Evolutionary conservation across 1,140 invertebrate species (phyloP).

Genomic region (Solen grandis): DNA sequence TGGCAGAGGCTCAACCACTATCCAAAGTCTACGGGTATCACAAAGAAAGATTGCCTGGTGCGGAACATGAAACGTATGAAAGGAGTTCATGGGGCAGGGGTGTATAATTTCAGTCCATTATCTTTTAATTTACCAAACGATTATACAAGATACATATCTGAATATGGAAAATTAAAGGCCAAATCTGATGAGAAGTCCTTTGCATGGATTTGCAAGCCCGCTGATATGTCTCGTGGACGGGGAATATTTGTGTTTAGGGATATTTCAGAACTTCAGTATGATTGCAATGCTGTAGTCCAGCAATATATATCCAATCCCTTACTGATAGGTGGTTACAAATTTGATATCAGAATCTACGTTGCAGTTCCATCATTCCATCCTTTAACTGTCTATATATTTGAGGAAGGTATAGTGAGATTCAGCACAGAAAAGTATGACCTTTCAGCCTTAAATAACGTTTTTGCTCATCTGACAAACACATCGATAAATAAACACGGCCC

Average conservation of each 20-base stretch:
- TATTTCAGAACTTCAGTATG: conserved; percentile 75
- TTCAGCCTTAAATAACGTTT: conserved; percentile 89
- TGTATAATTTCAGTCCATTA: conserved; percentile 92
- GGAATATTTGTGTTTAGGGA: conserved; percentile 91
- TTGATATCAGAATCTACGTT: conserved; percentile 82
- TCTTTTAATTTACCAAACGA: conserved; percentile 91
- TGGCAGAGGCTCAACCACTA: conserved; percentile 93
- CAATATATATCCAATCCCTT: conserved; percentile 90
- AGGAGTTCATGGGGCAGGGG: conserved; percentile 87
- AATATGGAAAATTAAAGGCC: conserved; percentile 83
- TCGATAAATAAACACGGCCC: conserved; percentile 91
- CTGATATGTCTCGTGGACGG: conserved; percentile 90
- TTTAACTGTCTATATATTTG: conserved; percentile 75
- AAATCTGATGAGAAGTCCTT: conserved; percentile 58
- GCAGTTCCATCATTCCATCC: conserved; percentile 81
- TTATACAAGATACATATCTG: conserved; percentile 90
- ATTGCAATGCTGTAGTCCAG: conserved; percentile 82
- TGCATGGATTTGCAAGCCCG: conserved; percentile 92
- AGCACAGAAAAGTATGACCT: conserved; percentile 92
- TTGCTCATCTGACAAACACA: conserved; percentile 94
- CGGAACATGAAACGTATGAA: conserved; percentile 90
- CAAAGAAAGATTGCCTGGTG: conserved; percentile 90
- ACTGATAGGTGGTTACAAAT: conserved; percentile 82
- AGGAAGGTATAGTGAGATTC: conserved; percentile 85
- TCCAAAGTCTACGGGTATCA: conserved; percentile 90